Evolutionary conservation across 2,797 vertebrate species (phyloP), one percentile per base, ranked within the genome.

Genomic region (Halcyon smyrnensis): DNA sequence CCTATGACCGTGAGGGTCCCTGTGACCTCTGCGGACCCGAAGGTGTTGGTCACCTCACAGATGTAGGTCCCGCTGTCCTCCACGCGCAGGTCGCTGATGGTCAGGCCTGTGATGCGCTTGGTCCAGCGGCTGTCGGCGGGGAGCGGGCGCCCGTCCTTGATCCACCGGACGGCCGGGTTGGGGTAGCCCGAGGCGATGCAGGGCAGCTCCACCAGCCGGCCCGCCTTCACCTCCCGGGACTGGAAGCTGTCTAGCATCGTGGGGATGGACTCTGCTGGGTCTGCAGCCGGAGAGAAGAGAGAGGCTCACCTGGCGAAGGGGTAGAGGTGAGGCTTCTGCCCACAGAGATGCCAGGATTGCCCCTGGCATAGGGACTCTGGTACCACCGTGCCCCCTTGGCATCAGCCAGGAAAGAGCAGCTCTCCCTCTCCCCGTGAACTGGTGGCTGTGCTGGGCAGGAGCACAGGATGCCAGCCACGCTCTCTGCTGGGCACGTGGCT

Each of bases 11-110:
- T 99, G 96, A 99, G 98, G 97, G 98, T 98, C 92, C 99, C 99
- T 0, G 99, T 99, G 98, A 99, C 99, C 97, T 99, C 99, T 82
- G 99, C 99, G 15, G 99, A 99, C 87, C 99, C 99, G 2, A 99
- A 99, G 97, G 99, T 99, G 97, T 99, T 99, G 96, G 99, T 99
- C 97, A 99, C 99, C 97, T 99, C 99, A 74, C 99, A 99, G 97
- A 99, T 99, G 98, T 99, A 99, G 95, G 98, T 99, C 67, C 99
- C 99, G 1, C 99, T 99, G 98, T 99, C 99, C 97, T 99, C 99
- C 3, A 99, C 98, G 25, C 98, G 98, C 94, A 99, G 97, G 96
- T 99, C 99, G 2, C 98, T 99, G 98, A 99, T 98, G 80, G 98
- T 99, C 96, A 99, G 98, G 60, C 99, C 99, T 0, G 99, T 99